Conservation (phyloP, 2,113 vertebrate genomes). For the Lutjanus erythropterus region DNA sequence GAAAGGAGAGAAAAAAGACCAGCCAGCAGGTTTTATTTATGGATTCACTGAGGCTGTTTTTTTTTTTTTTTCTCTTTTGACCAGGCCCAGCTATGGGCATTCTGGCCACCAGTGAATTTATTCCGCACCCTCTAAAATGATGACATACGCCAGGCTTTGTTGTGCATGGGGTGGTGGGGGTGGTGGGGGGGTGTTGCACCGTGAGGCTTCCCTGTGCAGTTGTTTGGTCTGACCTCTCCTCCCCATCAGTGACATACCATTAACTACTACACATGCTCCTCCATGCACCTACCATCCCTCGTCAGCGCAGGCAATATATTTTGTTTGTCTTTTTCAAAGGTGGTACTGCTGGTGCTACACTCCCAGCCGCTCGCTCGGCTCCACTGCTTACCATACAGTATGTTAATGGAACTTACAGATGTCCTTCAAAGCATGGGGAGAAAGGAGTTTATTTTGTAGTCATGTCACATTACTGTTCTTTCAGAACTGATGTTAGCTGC, state of each 20-base stretch:
- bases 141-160: constrained; percentile 82
- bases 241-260: constrained; percentile 84
- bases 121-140: constrained; percentile 80
- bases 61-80: constrained; percentile 53
- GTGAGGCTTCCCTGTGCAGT: constrained; percentile 80
- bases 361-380: constrained; percentile 46
- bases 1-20: constrained; percentile 76
- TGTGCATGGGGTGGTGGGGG: constrained; percentile 61
- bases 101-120: constrained; percentile 83
- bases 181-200: constrained; percentile 66
- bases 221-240: constrained; percentile 85
- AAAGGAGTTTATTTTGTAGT: constrained; percentile 92
- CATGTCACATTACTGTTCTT: constrained; percentile 93
- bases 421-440: constrained; percentile 87
- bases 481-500: constrained; percentile 90
- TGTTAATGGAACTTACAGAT: constrained; percentile 87
- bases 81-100: constrained; percentile 77
- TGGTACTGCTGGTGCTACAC: constrained; percentile 39
- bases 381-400: constrained; percentile 71
- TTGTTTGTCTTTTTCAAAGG: constrained; percentile 80
- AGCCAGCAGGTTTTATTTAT: constrained; percentile 85
- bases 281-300: constrained; percentile 75
- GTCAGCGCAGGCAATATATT: constrained; percentile 82
- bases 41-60: constrained; percentile 64
- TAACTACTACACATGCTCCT: constrained; percentile 84